A percentile compares a stretch with the other conserved stretches of the same genome.
Evolutionary conservation across 2,113 vertebrate species (phyloP).

Genomic region (Silurus glanis): DNA sequence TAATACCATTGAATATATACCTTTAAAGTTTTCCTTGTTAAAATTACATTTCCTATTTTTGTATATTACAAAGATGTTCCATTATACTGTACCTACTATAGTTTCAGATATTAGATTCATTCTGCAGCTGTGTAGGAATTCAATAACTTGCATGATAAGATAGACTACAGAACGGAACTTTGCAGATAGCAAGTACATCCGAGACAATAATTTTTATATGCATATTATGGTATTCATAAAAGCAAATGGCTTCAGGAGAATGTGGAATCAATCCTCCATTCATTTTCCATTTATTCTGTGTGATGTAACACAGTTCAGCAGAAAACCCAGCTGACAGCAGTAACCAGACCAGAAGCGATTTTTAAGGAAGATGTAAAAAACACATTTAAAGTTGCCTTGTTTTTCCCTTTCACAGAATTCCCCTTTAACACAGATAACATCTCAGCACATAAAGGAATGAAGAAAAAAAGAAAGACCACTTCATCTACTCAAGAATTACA

Average conservation of each 20-base stretch:
- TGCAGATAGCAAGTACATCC: background rate
- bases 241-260: slow-evolving; percentile 5
- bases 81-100: background rate
- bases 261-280: background rate
- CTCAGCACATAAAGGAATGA: background rate
- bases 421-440: slow-evolving; percentile 10
- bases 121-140: background rate
- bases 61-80: background rate
- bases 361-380: background rate
- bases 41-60: background rate
- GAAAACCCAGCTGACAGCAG: slow-evolving; percentile 4
- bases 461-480: background rate
- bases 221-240: slow-evolving; percentile 2
- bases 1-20: background rate
- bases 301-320: background rate
- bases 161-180: background rate
- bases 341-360: slow-evolving; percentile 16
- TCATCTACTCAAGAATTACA: background rate
- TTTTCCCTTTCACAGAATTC: background rate
- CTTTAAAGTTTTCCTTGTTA: background rate
- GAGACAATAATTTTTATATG: background rate
- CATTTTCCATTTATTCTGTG: background rate
- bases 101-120: background rate
- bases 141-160: background rate
- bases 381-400: background rate